A percentile compares a stretch with the other conserved stretches of the same genome.
phyloP scores from a whole-genome alignment of 2,797 vertebrate genomes.

The Parauchenoglanis ngamensis region DNA sequence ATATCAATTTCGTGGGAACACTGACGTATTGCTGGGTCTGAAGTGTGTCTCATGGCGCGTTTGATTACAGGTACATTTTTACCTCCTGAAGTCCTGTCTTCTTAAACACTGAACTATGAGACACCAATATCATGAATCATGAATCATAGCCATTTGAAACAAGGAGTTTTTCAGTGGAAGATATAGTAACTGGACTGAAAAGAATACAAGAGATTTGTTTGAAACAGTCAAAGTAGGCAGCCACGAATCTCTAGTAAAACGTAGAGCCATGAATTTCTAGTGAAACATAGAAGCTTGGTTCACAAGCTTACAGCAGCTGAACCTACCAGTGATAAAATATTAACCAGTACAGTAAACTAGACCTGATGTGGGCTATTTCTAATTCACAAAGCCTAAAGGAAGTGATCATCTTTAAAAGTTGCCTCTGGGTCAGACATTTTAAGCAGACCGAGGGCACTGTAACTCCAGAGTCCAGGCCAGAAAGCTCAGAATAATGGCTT shows the following conservation, averaged over 20 bases:
- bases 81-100: not conserved
- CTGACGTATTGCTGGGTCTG: not conserved
- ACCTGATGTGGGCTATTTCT: not conserved
- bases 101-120: not conserved
- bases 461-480: not conserved
- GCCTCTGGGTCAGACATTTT: not conserved
- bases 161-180: not conserved
- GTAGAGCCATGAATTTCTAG: not conserved
- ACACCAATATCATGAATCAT: not conserved
- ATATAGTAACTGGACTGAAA: not conserved
- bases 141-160: slow-evolving; percentile 1
- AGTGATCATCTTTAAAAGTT: not conserved
- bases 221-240: not conserved
- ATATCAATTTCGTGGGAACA: not conserved
- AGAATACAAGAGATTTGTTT: not conserved
- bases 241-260: not conserved
- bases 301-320: not conserved
- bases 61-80: not conserved
- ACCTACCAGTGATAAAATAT: not conserved
- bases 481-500: not conserved
- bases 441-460: not conserved
- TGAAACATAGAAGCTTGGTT: not conserved
- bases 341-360: slow-evolving; percentile 11
- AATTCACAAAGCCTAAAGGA: not conserved
- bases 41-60: not conserved